Conservation (phyloP, 2,797 vertebrate species). For the Okamejei kenojei region DNA sequence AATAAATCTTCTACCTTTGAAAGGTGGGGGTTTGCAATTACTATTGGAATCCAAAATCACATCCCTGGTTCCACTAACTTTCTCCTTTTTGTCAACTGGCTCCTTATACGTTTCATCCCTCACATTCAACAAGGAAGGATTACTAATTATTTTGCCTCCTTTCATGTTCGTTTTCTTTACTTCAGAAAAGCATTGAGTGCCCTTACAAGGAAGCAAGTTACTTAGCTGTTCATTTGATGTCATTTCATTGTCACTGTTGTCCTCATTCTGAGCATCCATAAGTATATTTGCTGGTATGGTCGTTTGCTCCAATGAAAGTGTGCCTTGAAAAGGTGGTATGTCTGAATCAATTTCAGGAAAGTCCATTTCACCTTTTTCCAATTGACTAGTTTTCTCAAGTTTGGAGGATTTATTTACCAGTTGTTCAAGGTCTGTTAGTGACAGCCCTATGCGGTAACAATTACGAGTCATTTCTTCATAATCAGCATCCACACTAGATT, state of each 20-base stretch:
- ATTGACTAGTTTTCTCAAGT: neutral
- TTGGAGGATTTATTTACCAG: conserved; percentile 49
- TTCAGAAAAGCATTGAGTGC: conserved; percentile 58
- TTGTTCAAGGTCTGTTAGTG: conserved; percentile 66
- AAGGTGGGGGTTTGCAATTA: conserved; percentile 36
- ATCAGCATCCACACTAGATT: conserved; percentile 60
- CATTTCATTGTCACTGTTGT: conserved; percentile 51
- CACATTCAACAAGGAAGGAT: conserved; percentile 15
- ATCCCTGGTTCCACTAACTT: neutral
- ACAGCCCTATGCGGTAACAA: conserved; percentile 64
- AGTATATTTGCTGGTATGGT: conserved; percentile 74
- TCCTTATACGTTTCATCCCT: conserved; percentile 21
- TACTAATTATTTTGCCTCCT: conserved; percentile 36
- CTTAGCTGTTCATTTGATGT: conserved; percentile 42
- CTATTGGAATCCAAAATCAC: neutral
- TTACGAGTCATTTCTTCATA: conserved; percentile 74
- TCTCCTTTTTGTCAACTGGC: conserved; percentile 46
- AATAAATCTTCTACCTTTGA: conserved; percentile 31
- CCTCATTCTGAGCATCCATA: conserved; percentile 63
- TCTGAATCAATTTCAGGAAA: conserved; percentile 4
- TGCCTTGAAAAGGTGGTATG: neutral
- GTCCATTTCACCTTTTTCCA: neutral
- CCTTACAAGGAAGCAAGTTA: conserved; percentile 70
- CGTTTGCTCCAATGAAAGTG: conserved; percentile 46
- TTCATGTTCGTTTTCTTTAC: conserved; percentile 39